Evolutionary conservation across 2,888 invertebrate species (phyloP).

Genomic region (Drosophila quasianomalipes): DNA sequence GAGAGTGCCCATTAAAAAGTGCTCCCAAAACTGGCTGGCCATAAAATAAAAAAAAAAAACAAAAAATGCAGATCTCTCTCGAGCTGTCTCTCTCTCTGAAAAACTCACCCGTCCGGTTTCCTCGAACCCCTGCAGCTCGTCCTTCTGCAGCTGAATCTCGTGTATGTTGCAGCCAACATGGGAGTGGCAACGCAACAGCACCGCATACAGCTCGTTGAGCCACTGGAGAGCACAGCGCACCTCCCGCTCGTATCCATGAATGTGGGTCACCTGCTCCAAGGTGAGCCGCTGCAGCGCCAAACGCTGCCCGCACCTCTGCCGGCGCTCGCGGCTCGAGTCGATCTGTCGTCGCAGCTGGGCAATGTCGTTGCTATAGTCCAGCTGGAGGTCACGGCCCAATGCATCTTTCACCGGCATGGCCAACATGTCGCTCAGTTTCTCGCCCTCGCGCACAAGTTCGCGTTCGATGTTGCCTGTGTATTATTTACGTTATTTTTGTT

Average conservation of each 20-base stretch:
- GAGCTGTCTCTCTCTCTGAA: neutral
- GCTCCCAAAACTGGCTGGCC: constrained; percentile 37
- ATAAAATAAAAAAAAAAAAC: constrained; percentile 16
- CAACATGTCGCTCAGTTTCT: constrained; percentile 91
- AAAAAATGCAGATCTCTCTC: constrained; percentile 18
- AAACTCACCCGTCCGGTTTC: constrained; percentile 90
- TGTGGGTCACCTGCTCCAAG: constrained; percentile 91
- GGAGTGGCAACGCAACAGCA: constrained; percentile 89
- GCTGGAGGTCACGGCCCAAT: constrained; percentile 89
- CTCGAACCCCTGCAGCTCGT: constrained; percentile 91
- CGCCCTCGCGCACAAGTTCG: constrained; percentile 90
- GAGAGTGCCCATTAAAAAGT: neutral
- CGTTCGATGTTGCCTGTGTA: constrained; percentile 88
- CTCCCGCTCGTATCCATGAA: constrained; percentile 91
- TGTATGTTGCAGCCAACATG: constrained; percentile 90
- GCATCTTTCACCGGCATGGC: constrained; percentile 93
- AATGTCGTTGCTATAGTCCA: constrained; percentile 90
- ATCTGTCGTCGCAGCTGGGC: constrained; percentile 90
- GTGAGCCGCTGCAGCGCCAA: constrained; percentile 91
- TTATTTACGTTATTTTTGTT: neutral
- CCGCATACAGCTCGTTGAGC: constrained; percentile 91
- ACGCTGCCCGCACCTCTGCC: constrained; percentile 90
- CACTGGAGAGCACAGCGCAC: constrained; percentile 91
- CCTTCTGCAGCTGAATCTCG: constrained; percentile 91
- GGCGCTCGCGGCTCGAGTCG: constrained; percentile 89